These are phyloP conservation scores for Cybosia mesomella DNA, from an alignment of 2,888 invertebrate species.

Conservation along the genomic window DNA sequence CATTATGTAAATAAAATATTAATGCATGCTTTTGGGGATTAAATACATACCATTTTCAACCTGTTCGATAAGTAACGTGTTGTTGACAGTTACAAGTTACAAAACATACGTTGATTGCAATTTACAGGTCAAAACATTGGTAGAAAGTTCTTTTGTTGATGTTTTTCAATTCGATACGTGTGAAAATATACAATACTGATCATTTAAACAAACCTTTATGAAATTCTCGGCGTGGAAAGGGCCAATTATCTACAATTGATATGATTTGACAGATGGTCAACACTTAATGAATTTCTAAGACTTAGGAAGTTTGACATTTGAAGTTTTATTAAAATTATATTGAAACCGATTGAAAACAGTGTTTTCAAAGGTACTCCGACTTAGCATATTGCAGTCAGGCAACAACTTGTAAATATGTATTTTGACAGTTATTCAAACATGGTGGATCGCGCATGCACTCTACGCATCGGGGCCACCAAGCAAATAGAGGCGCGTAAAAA, in stretches of 20 bases:
- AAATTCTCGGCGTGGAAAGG: not conserved
- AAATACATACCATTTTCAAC: not conserved
- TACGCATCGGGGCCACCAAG: constrained; percentile 15
- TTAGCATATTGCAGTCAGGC: constrained; percentile 30
- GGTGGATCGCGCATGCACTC: constrained; percentile 39
- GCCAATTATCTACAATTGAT: not conserved
- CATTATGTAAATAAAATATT: not conserved
- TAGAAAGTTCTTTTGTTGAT: constrained; percentile 11
- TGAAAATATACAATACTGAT: constrained; percentile 2
- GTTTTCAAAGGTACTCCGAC: constrained; percentile 8
- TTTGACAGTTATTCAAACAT: constrained; percentile 76
- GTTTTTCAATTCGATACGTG: constrained; percentile 8
- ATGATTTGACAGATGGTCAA: not conserved
- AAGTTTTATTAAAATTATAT: not conserved
- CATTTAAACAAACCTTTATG: constrained; percentile 1
- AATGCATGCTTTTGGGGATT: not conserved
- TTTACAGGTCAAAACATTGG: constrained; percentile 24
- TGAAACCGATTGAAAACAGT: constrained; percentile 29
- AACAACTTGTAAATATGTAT: constrained; percentile 60
- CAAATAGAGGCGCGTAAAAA: constrained; percentile 41
- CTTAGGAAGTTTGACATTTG: not conserved
- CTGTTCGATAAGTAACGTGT: not conserved
- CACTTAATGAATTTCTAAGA: not conserved
- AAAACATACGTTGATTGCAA: constrained; percentile 14
- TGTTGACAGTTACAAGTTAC: constrained; percentile 6